Conservation (phyloP, 2,888 invertebrate genomes). For the Auanema freiburgensis region DNA sequence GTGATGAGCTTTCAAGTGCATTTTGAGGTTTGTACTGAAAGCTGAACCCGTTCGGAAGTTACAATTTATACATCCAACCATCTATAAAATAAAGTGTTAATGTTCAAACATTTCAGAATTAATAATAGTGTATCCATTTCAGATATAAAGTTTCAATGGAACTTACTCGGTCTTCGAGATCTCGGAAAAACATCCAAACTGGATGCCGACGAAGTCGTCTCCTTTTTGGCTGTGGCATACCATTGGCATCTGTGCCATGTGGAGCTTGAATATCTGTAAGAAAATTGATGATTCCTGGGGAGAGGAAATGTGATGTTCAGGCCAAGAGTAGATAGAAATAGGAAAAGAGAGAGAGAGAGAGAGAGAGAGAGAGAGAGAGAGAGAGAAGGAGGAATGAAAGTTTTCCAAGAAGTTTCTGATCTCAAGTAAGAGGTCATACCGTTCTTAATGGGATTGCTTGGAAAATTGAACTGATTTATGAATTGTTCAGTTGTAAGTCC, state of each 20-base stretch:
- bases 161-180: constrained; percentile 55
- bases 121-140: no score
- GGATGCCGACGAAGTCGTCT: constrained; percentile 55
- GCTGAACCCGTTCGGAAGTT: constrained; percentile 56
- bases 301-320: background rate
- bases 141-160: background rate
- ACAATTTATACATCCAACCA: constrained; percentile 58
- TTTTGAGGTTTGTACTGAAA: constrained; percentile 58
- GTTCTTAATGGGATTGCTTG: constrained; percentile 29
- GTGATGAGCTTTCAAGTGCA: constrained; percentile 59
- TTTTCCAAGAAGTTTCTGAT: background rate
- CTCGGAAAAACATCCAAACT: constrained; percentile 59
- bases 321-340: background rate
- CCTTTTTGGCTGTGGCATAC: constrained; percentile 50
- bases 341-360: constrained; percentile 2
- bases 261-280: constrained; percentile 29
- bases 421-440: constrained; percentile 5
- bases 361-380: background rate
- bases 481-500: constrained; percentile 28
- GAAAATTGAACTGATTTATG: constrained; percentile 37
- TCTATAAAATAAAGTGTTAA: constrained; percentile 27
- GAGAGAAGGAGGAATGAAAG: background rate
- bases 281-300: background rate
- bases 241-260: constrained; percentile 45
- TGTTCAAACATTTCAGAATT: no score